phyloP scores from a whole-genome alignment of 1,140 invertebrate species.

The Gonatopus flavifemur region DNA sequence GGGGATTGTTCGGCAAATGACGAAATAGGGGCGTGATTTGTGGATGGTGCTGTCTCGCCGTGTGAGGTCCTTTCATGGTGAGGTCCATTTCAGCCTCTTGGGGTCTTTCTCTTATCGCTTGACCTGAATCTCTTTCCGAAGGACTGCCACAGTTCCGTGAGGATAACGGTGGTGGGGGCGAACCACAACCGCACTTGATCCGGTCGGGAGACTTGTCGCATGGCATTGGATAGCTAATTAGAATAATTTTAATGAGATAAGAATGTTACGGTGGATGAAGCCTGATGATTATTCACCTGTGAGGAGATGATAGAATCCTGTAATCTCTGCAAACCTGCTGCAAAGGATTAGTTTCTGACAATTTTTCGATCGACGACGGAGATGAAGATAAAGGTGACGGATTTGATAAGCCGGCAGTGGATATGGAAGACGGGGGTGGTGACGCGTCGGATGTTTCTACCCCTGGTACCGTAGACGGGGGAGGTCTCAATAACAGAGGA shows the following conservation, averaged over 20 bases:
- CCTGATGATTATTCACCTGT: constrained; percentile 34
- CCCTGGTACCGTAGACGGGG: constrained; percentile 32
- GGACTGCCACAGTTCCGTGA: constrained; percentile 44
- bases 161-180: too few relatives aligned
- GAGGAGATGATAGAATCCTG: constrained; percentile 42
- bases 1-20: constrained; percentile 36
- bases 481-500: constrained; percentile 53
- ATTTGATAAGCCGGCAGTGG: constrained; percentile 12
- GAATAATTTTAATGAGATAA: background rate
- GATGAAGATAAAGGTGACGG: constrained; percentile 11
- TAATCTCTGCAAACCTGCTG: constrained; percentile 46
- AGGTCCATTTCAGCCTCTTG: constrained; percentile 56
- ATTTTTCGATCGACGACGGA: constrained; percentile 24
- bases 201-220: constrained; percentile 53
- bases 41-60: constrained; percentile 34
- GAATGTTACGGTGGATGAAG: background rate
- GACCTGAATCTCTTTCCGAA: constrained; percentile 32
- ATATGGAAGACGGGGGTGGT: constrained; percentile 29
- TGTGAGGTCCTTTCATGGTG: constrained; percentile 47
- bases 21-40: constrained; percentile 45
- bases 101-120: constrained; percentile 41
- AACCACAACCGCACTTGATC: constrained; percentile 49
- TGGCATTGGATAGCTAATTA: constrained; percentile 35
- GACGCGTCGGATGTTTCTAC: constrained; percentile 37
- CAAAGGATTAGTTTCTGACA: constrained; percentile 30